Evolutionary conservation across 2,888 invertebrate species (phyloP).

Genomic region (Euphydryas editha): DNA sequence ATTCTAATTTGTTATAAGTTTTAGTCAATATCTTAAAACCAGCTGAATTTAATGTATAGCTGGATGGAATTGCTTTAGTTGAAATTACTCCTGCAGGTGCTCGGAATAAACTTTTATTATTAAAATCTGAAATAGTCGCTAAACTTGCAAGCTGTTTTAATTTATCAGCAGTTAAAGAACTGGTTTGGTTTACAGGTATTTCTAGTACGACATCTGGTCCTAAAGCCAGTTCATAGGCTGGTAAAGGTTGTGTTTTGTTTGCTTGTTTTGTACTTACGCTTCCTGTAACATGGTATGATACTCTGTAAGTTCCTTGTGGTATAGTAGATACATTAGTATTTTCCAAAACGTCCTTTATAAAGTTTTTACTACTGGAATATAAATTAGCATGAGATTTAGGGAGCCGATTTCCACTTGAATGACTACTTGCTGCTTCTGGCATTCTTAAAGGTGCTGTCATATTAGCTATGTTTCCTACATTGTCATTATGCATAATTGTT

Average conservation of each 20-base stretch:
- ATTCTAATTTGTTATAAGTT: conserved; percentile 81
- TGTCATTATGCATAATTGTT: conserved; percentile 46
- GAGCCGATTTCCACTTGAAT: conserved; percentile 61
- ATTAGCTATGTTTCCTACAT: conserved; percentile 49
- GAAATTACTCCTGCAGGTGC: conserved; percentile 80
- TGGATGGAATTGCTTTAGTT: conserved; percentile 84
- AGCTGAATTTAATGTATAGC: conserved; percentile 85
- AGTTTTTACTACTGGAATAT: conserved; percentile 40
- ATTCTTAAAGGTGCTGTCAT: conserved; percentile 54
- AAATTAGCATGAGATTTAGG: conserved; percentile 70
- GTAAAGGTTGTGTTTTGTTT: conserved; percentile 72
- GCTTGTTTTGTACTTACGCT: conserved; percentile 79
- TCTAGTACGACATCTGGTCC: conserved; percentile 77
- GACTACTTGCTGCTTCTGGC: conserved; percentile 45
- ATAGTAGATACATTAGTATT: conserved; percentile 52
- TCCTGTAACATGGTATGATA: conserved; percentile 78
- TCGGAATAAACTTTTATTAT: conserved; percentile 78
- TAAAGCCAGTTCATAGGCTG: conserved; percentile 72
- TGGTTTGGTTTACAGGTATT: conserved; percentile 73
- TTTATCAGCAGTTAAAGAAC: conserved; percentile 72
- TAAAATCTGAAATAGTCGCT: conserved; percentile 80
- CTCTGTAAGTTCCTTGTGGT: conserved; percentile 75
- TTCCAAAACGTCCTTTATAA: conserved; percentile 35
- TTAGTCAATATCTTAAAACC: conserved; percentile 87
- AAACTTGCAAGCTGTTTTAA: conserved; percentile 82